Evolutionary conservation across 1,140 invertebrate genomes (phyloP).

Genomic region (Drosophila ercepeae): DNA sequence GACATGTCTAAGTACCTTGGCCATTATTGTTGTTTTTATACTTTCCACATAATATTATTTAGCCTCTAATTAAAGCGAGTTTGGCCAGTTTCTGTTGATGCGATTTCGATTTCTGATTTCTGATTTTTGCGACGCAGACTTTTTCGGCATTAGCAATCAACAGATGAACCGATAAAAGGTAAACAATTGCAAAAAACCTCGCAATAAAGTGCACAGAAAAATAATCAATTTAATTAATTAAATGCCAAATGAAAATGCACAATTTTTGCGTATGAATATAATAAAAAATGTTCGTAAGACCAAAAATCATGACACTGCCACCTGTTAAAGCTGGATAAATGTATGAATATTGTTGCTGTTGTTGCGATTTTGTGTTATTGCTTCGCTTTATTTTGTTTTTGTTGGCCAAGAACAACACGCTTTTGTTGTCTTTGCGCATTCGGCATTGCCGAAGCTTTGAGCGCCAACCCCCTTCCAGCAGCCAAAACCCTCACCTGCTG

Average conservation of each 20-base stretch:
- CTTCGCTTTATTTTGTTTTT: conserved; percentile 39
- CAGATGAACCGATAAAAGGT: conserved; percentile 39
- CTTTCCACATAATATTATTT: conserved; percentile 51
- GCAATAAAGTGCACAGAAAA: conserved; percentile 20
- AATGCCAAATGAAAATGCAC: conserved; percentile 25
- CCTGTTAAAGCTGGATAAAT: conserved; percentile 40
- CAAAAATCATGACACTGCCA: conserved; percentile 39
- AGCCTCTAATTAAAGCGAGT: conserved; percentile 71
- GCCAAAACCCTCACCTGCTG: conserved; percentile 14
- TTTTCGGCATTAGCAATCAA: conserved; percentile 35
- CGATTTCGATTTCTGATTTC: neutral
- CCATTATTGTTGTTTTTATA: conserved; percentile 31
- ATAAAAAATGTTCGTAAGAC: conserved; percentile 2
- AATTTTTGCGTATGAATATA: conserved; percentile 14
- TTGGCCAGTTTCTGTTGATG: conserved; percentile 48
- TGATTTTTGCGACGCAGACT: conserved; percentile 15
- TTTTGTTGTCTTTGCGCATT: conserved; percentile 41
- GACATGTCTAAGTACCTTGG: conserved; percentile 40
- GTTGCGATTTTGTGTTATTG: conserved; percentile 29
- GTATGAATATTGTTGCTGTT: conserved; percentile 12
- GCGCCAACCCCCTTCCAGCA: neutral
- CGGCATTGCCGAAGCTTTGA: conserved; percentile 36
- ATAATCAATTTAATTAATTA: conserved; percentile 38
- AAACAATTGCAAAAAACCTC: conserved; percentile 36
- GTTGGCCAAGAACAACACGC: conserved; percentile 33